Evolutionary conservation across 2,797 vertebrate species (phyloP).

Genomic region (Caiman crocodilus): DNA sequence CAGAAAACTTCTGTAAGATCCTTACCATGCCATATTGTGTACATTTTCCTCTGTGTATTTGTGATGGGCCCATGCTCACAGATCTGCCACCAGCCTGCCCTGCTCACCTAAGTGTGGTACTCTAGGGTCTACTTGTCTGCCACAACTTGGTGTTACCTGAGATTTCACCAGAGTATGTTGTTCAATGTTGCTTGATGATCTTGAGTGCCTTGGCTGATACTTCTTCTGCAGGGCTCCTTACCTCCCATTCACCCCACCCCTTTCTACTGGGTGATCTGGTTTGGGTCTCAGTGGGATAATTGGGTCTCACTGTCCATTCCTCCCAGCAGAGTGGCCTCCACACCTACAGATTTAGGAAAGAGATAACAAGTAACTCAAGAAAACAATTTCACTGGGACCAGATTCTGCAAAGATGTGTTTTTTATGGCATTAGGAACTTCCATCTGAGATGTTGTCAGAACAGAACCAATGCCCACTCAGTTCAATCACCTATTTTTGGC

Average conservation of each 20-base stretch:
- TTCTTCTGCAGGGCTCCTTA: too few species aligned
- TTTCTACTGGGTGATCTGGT: too few species aligned
- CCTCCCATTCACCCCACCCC: too few species aligned
- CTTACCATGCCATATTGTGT: background rate
- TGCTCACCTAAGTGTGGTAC: constrained; percentile 38
- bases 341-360: background rate
- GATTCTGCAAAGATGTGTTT: background rate
- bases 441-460: background rate
- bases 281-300: too few species aligned
- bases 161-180: constrained; percentile 44
- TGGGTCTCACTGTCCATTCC: too few species aligned
- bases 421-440: background rate
- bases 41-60: constrained; percentile 33
- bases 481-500: background rate
- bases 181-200: background rate
- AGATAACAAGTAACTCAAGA: background rate
- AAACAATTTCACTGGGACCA: background rate
- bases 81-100: constrained; percentile 11
- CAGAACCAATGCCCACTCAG: rapidly evolving
- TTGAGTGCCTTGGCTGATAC: too few species aligned
- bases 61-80: constrained; percentile 14
- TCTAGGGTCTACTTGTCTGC: constrained; percentile 51
- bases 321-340: too few species aligned
- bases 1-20: constrained; percentile 24
- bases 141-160: constrained; percentile 40